Evolutionary conservation across 2,113 vertebrate species (phyloP).

Genomic region (Willisornis vidua): DNA sequence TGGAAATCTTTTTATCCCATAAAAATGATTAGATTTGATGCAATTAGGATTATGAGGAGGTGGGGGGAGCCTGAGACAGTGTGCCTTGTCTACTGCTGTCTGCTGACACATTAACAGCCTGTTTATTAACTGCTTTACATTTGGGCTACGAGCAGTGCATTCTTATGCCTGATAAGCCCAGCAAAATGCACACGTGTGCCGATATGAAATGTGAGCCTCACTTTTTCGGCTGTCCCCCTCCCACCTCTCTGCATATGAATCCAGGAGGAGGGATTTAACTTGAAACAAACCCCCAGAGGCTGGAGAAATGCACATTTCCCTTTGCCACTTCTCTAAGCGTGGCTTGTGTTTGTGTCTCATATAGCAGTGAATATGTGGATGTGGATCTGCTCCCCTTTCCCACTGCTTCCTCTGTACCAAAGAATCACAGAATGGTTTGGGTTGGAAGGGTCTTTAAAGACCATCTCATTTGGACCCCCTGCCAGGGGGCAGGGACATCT

Average conservation of each 20-base stretch:
- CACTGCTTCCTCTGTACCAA: fast-evolving
- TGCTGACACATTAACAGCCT: conserved; percentile 66
- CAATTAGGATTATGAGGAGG: conserved; percentile 70
- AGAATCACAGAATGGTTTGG: fast-evolving
- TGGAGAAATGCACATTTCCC: fast-evolving
- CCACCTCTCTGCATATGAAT: conserved; percentile 33
- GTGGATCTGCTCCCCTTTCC: not conserved
- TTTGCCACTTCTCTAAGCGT: fast-evolving
- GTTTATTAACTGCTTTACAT: conserved; percentile 56
- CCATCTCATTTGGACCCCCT: fast-evolving
- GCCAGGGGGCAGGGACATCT: not conserved
- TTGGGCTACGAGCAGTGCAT: not conserved
- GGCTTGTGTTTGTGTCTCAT: fast-evolving
- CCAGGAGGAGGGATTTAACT: conserved; percentile 20
- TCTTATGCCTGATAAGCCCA: not conserved
- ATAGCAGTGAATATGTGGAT: fast-evolving
- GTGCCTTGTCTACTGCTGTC: not conserved
- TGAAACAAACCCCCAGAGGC: not conserved
- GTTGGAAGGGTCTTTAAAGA: not conserved
- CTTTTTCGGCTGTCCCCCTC: not conserved
- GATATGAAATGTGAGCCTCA: not conserved
- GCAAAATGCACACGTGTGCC: not conserved
- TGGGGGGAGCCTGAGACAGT: not conserved
- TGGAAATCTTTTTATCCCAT: conserved; percentile 73
- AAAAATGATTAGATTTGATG: conserved; percentile 72